Percentiles rank a stretch among this genome's conserved stretches.
Evolutionary conservation across 2,797 vertebrate species (phyloP).

Genomic region (Caiman crocodilus): DNA sequence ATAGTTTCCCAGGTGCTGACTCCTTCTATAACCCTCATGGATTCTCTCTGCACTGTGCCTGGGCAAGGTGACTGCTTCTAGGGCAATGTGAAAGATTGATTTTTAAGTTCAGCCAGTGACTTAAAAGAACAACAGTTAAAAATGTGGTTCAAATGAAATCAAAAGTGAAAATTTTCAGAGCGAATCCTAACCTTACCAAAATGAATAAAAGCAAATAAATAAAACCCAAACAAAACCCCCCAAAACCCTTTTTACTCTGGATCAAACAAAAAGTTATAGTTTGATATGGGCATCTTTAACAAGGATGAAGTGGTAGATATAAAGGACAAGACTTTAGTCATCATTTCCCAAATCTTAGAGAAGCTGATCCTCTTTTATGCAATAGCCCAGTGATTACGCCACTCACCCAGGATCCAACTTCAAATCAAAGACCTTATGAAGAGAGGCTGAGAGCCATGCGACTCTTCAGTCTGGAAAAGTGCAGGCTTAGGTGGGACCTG

Average conservation of each 20-base stretch:
- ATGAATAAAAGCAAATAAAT: too few relatives aligned
- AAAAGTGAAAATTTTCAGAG: neutral
- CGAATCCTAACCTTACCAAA: too few relatives aligned
- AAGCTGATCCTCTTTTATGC: neutral
- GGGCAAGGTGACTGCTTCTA: neutral
- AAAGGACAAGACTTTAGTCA: neutral
- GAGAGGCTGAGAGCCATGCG: neutral
- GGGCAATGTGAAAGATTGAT: fast-evolving
- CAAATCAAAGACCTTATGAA: too few relatives aligned
- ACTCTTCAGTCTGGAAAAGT: neutral
- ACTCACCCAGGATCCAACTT: neutral
- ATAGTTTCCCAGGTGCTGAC: neutral
- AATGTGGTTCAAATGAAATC: neutral
- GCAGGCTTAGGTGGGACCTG: neutral
- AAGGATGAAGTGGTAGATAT: neutral
- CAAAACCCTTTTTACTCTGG: neutral
- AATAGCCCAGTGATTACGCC: neutral
- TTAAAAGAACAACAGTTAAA: neutral
- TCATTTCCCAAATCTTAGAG: fast-evolving
- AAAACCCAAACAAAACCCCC: neutral
- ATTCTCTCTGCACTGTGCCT: neutral
- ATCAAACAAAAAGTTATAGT: neutral
- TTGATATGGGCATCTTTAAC: neutral
- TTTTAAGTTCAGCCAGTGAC: neutral
- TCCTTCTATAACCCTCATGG: neutral